phyloP scores from a whole-genome alignment of 1,140 invertebrate genomes.

The Ruditapes philippinarum region DNA sequence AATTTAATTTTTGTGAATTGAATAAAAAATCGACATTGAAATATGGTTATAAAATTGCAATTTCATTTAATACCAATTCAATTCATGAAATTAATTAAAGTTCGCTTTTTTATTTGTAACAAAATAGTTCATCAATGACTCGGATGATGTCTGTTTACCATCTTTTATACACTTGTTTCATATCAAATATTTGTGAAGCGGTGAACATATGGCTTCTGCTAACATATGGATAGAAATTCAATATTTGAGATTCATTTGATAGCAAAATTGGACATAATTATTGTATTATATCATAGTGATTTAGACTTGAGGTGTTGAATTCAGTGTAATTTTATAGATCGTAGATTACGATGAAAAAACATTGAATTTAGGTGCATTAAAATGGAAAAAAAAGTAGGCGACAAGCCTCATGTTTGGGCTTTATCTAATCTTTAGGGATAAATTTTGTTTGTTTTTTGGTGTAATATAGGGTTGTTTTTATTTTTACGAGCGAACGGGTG shows the following conservation, averaged over 20 bases:
- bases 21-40: too few relatives aligned
- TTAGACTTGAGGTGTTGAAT: neutral
- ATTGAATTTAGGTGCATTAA: neutral
- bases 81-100: too few relatives aligned
- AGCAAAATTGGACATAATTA: slow-evolving; percentile 7
- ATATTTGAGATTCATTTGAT: slow-evolving; percentile 11
- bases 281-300: neutral
- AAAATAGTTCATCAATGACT: neutral
- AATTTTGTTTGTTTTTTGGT: too few relatives aligned
- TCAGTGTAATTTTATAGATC: neutral
- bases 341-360: neutral
- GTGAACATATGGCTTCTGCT: slow-evolving; percentile 1
- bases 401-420: too few relatives aligned
- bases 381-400: too few relatives aligned
- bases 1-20: too few relatives aligned
- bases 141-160: neutral
- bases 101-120: too few relatives aligned
- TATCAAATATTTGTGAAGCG: slow-evolving; percentile 21
- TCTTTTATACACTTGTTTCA: neutral
- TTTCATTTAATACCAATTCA: too few relatives aligned
- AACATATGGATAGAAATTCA: slow-evolving; percentile 17
- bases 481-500: too few relatives aligned
- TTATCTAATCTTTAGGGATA: too few relatives aligned
- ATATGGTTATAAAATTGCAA: too few relatives aligned
- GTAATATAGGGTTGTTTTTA: too few relatives aligned